Evolutionary conservation across 2,113 vertebrate species (phyloP).

Genomic region (Callionymus lyra): DNA sequence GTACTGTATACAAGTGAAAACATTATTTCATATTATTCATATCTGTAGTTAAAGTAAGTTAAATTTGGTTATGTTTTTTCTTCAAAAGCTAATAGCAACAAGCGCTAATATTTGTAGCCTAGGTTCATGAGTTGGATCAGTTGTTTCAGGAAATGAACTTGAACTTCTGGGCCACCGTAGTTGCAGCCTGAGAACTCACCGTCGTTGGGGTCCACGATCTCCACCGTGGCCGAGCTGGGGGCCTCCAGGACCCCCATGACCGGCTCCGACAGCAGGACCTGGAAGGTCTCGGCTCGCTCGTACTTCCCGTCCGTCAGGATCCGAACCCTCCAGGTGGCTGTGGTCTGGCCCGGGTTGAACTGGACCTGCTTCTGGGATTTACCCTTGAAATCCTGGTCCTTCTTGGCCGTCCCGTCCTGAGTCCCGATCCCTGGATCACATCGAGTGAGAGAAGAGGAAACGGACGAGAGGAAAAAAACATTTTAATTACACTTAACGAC

Average conservation of each 20-base stretch:
- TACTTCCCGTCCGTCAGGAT: slow-evolving; percentile 76
- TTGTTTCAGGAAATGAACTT: no score
- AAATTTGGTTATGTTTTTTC: no score
- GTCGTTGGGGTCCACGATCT: slow-evolving; percentile 85
- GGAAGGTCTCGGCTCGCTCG: slow-evolving; percentile 82
- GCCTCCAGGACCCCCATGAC: slow-evolving; percentile 84
- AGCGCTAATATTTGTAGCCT: no score
- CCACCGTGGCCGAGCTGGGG: slow-evolving; percentile 72
- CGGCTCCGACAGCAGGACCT: slow-evolving; percentile 81
- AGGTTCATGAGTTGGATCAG: no score
- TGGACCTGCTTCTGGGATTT: slow-evolving; percentile 89
- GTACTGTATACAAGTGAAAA: no score
- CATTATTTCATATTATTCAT: no score
- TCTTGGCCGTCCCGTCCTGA: slow-evolving; percentile 76
- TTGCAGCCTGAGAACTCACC: slow-evolving; percentile 72
- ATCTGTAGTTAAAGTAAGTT: no score
- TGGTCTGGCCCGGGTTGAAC: slow-evolving; percentile 88
- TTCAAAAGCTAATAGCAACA: no score
- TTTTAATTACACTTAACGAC: no score
- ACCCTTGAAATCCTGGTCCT: slow-evolving; percentile 82
- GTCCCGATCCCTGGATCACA: slow-evolving; percentile 76
- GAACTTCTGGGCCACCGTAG: no score
- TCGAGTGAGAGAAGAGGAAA: slow-evolving; percentile 1
- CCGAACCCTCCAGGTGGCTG: slow-evolving; percentile 75
- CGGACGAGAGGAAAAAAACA: slow-evolving; percentile 5